A percentile compares a stretch with the other conserved stretches of the same genome.
These are phyloP conservation scores for Zygaena filipendulae DNA, from an alignment of 2,888 invertebrate genomes.

Conservation along the genomic window DNA sequence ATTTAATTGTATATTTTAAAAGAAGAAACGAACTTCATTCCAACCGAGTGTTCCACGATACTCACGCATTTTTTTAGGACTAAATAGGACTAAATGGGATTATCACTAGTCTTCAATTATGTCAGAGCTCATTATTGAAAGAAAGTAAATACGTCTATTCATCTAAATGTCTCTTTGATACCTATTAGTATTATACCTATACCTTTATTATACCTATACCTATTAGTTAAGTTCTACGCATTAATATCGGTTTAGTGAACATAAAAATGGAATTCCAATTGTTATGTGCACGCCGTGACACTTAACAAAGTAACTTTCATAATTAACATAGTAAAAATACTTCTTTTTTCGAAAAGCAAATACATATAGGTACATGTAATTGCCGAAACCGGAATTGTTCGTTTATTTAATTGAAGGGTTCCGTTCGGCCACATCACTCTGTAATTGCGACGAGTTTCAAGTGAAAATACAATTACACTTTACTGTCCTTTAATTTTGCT, in stretches of 20 bases:
- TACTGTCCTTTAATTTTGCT: slow-evolving; percentile 50
- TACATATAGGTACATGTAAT: no score
- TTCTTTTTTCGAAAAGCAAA: slow-evolving; percentile 28
- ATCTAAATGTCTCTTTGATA: no score
- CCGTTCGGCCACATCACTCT: slow-evolving; percentile 18
- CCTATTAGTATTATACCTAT: no score
- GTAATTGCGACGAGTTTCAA: slow-evolving; percentile 47
- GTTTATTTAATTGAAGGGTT: slow-evolving; percentile 55
- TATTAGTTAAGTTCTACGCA: no score
- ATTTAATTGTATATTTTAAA: no score
- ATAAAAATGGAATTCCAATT: slow-evolving; percentile 27
- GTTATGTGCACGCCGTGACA: slow-evolving; percentile 25
- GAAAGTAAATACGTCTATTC: no score
- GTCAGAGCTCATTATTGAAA: neutral
- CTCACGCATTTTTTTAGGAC: no score
- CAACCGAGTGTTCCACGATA: no score
- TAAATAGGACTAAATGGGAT: no score
- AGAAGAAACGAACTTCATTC: no score
- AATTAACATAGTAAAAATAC: slow-evolving; percentile 40
- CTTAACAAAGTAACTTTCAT: slow-evolving; percentile 32
- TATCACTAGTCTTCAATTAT: neutral
- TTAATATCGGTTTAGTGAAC: no score
- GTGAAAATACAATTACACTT: slow-evolving; percentile 48
- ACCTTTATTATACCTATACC: no score
- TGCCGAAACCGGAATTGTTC: slow-evolving; percentile 40